Evolutionary conservation across 2,888 invertebrate species (phyloP).

Genomic region (Argynnis bischoffii): DNA sequence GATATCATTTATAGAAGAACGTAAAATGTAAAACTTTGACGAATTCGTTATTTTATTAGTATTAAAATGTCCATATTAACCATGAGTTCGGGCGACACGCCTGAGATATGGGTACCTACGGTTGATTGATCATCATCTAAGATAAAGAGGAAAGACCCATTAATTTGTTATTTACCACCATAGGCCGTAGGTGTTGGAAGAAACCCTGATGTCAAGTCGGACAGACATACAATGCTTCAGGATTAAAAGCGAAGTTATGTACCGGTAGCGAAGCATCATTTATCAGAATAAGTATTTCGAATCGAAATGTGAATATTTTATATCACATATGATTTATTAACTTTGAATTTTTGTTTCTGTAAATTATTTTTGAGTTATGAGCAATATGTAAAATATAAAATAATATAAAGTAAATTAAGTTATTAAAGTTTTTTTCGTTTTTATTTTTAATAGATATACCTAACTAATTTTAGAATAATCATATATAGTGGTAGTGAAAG

Average conservation of each 20-base stretch:
- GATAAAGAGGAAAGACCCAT: slow-evolving; percentile 66
- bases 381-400: no score
- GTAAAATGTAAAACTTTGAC: slow-evolving; percentile 25
- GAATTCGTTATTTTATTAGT: slow-evolving; percentile 38
- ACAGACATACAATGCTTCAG: slow-evolving; percentile 74
- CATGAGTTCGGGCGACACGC: slow-evolving; percentile 46
- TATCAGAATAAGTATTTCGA: slow-evolving; percentile 69
- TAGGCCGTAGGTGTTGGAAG: slow-evolving; percentile 54
- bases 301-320: slow-evolving; percentile 33
- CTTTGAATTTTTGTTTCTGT: no score
- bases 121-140: slow-evolving; percentile 65
- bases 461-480: no score
- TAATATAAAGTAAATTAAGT: no score
- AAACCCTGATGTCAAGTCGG: slow-evolving; percentile 71
- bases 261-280: slow-evolving; percentile 76
- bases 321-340: slow-evolving; percentile 9
- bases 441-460: no score
- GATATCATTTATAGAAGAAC: slow-evolving; percentile 26
- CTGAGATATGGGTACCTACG: slow-evolving; percentile 55
- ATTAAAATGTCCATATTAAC: slow-evolving; percentile 42
- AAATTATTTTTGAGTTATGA: no score
- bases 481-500: no score
- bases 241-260: slow-evolving; percentile 81
- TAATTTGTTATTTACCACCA: slow-evolving; percentile 73
- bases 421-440: no score